Evolutionary conservation across 2,113 vertebrate genomes (phyloP), one percentile per base, ranked within the genome.

Genomic region (Bostrychus sinensis): DNA sequence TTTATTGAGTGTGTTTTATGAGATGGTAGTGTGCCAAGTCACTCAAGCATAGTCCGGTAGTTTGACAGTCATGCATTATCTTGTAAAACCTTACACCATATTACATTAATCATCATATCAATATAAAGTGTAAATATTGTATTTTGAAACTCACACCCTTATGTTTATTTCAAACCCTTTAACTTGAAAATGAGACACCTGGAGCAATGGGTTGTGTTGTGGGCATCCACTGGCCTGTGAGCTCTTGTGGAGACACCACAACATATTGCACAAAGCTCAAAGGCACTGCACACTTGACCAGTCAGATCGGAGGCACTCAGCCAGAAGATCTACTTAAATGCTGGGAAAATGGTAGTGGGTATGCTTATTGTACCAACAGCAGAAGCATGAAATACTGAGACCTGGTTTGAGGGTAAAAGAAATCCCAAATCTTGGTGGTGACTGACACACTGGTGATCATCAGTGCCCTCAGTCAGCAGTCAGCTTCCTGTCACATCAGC

Each of bases 401-500:
- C 10, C 19, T 23, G 23, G 14, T 51, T 51, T 19, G 16, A 3
- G 28, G 26, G 14, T 34, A 13, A 34, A 55, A 55, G 6, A 55
- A 16, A 20, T 5, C 9, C 9, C 11, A 34, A 32, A 55, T 12
- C 8, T 19, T 13, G 3, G 10, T 11, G 11, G 16, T 55, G 53
- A 36, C 3, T n/a, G 53, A 19, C 38, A 51, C 41, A 9, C 39
- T 32, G 39, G 1, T 53, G 62, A 25, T 70, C 68, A 17, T 30
- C 28, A 32, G 48, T 43, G 67, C 59, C 55, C 26, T 56, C 70
- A 46, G 45, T 62, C 58, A 54, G 79, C 43, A 11, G 60, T 74
- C 67, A 22, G 65, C 39, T 66, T 85, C 70, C 65, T 83, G 88
- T 88, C 81, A 69, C 80, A 77, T 90, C 87, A 88, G 82, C 85